Conservation (phyloP, 2,797 vertebrate genomes). For the Microctenopoma lineatum region DNA sequence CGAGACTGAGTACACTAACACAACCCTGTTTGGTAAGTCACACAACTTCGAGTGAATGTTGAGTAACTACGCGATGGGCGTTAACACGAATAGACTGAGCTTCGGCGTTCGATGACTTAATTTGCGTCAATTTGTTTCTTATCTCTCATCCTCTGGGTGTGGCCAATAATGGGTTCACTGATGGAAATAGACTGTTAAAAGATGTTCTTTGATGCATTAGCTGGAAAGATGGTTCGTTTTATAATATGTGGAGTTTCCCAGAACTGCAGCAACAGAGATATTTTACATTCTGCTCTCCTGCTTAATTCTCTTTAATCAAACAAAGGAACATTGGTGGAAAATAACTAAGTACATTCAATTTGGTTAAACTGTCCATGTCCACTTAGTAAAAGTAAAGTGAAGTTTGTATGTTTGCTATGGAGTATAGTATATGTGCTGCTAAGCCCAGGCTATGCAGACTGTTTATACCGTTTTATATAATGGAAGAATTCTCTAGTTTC, state of each 20-base stretch:
- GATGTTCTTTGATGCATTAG: slow-evolving; percentile 22
- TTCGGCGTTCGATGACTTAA: neutral
- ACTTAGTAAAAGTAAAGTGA: too few relatives aligned
- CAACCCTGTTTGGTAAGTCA: slow-evolving; percentile 65
- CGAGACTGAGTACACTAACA: slow-evolving; percentile 53
- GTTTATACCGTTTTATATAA: too few relatives aligned
- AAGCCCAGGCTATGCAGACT: too few relatives aligned
- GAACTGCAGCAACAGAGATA: neutral
- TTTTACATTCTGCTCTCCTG: too few relatives aligned
- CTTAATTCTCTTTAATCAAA: neutral
- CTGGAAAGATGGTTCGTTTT: neutral
- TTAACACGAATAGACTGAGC: neutral
- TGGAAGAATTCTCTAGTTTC: too few relatives aligned
- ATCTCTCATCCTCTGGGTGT: neutral
- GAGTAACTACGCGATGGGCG: neutral
- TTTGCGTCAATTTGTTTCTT: slow-evolving; percentile 10
- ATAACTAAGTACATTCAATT: neutral
- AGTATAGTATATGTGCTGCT: too few relatives aligned
- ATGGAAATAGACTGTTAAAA: slow-evolving; percentile 5
- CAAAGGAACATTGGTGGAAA: neutral
- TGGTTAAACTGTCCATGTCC: neutral
- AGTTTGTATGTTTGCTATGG: too few relatives aligned
- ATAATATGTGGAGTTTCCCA: neutral
- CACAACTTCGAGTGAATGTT: slow-evolving; percentile 1
- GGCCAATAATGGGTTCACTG: slow-evolving; percentile 36